Evolutionary conservation across 2,888 invertebrate species (phyloP).

Genomic region (Pristionchus maxplancki): DNA sequence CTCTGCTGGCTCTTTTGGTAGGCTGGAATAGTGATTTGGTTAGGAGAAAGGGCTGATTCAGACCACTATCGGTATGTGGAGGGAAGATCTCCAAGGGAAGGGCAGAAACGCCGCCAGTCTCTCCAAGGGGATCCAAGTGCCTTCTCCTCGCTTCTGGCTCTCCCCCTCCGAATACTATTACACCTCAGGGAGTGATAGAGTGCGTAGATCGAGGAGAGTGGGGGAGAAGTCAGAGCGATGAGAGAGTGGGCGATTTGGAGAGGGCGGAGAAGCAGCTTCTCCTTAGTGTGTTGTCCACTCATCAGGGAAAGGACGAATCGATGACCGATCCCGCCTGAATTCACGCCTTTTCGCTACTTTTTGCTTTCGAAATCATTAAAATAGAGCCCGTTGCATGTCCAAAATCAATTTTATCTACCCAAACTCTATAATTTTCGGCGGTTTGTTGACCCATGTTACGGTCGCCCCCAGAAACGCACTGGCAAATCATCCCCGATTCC

Average conservation of each 20-base stretch:
- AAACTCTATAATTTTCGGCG: not conserved
- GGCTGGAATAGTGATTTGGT: too few relatives aligned
- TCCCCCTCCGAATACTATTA: conserved; percentile 28
- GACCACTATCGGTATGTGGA: too few relatives aligned
- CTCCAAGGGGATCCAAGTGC: conserved; percentile 36
- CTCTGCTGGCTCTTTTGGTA: too few relatives aligned
- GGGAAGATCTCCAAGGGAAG: too few relatives aligned
- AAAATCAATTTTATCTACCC: not conserved
- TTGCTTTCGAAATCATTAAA: not conserved
- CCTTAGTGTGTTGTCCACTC: conserved; percentile 40
- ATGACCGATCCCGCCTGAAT: not conserved
- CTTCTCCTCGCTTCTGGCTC: conserved; percentile 11
- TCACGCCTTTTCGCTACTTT: not conserved
- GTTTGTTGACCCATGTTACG: not conserved
- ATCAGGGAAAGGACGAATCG: conserved; percentile 28
- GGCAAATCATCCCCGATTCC: not conserved
- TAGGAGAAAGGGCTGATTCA: too few relatives aligned
- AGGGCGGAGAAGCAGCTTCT: not conserved
- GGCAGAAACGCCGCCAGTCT: too few relatives aligned
- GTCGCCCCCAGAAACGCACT: not conserved
- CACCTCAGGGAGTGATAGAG: not conserved
- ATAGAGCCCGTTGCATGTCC: not conserved
- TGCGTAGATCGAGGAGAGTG: conserved; percentile 20
- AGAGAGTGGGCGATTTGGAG: conserved; percentile 13
- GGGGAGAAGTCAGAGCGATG: not conserved